Evolutionary conservation across 2,888 invertebrate genomes (phyloP).

Genomic region (Ectemnius lituratus): DNA sequence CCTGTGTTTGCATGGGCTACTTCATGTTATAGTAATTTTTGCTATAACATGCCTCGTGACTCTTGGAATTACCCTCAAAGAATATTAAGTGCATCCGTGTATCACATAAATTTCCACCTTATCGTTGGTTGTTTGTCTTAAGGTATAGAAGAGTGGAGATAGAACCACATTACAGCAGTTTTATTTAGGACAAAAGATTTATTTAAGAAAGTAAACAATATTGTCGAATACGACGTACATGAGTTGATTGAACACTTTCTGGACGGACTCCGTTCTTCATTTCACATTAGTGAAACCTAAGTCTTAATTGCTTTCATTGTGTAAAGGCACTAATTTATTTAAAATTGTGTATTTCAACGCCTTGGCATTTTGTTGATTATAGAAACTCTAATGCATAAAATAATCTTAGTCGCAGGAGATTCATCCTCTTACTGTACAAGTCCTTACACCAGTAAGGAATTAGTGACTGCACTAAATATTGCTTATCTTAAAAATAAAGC

Average conservation of each 20-base stretch:
- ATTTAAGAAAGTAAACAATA: conserved; percentile 18
- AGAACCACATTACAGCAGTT: not conserved
- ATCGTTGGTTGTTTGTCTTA: not conserved
- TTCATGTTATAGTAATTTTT: too few species aligned
- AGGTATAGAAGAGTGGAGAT: too few species aligned
- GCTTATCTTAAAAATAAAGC: conserved; percentile 29
- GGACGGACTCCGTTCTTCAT: not conserved
- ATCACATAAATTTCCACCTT: not conserved
- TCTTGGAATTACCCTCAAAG: not conserved
- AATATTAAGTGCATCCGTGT: conserved; percentile 11
- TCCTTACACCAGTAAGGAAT: too few species aligned
- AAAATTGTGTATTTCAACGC: too few species aligned
- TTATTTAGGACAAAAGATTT: not conserved
- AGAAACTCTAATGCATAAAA: too few species aligned
- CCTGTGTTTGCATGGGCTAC: too few species aligned
- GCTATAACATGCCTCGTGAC: not conserved
- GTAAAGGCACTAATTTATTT: too few species aligned
- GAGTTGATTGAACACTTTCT: not conserved
- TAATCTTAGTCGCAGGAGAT: too few species aligned
- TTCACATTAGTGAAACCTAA: too few species aligned
- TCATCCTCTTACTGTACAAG: too few species aligned
- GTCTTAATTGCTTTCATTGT: too few species aligned
- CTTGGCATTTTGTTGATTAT: too few species aligned
- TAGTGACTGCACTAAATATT: not conserved
- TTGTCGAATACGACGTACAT: conserved; percentile 10